Evolutionary conservation across 2,113 vertebrate species (phyloP).

Genomic region (Agapornis roseicollis): DNA sequence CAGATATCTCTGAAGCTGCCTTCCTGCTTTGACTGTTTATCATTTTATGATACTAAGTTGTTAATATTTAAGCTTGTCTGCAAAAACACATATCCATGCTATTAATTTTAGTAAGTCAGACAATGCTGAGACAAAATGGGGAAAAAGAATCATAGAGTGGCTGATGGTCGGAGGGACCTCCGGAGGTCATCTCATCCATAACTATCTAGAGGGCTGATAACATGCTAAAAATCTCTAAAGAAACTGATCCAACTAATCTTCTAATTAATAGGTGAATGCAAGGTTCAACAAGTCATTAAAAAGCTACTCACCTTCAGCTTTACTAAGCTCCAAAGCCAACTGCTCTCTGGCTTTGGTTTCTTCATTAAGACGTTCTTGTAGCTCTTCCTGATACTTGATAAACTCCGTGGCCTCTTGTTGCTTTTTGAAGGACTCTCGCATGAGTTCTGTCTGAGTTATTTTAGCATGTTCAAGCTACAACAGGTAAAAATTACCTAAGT

Average conservation of each 20-base stretch:
- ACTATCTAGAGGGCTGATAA: neutral
- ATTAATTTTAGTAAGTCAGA: neutral
- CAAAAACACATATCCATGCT: neutral
- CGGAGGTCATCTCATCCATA: neutral
- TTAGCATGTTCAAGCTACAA: conserved; percentile 92
- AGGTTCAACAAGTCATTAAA: neutral
- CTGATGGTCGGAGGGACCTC: neutral
- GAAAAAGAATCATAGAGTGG: neutral
- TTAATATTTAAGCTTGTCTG: neutral
- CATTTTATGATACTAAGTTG: neutral
- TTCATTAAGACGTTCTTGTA: conserved; percentile 86
- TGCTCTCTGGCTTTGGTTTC: conserved; percentile 87
- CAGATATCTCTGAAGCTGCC: neutral
- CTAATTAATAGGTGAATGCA: neutral
- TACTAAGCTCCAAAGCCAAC: conserved; percentile 90
- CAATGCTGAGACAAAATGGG: neutral
- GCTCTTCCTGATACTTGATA: conserved; percentile 87
- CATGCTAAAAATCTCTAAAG: neutral
- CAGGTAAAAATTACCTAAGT: neutral
- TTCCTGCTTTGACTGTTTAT: neutral
- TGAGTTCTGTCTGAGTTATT: conserved; percentile 91
- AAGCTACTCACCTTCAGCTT: conserved; percentile 84
- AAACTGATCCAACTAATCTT: neutral
- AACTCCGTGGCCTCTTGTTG: conserved; percentile 87
- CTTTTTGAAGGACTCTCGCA: conserved; percentile 90